These are phyloP conservation scores for Nibea coibor DNA, from an alignment of 2,113 vertebrate genomes.

Conservation along the genomic window DNA sequence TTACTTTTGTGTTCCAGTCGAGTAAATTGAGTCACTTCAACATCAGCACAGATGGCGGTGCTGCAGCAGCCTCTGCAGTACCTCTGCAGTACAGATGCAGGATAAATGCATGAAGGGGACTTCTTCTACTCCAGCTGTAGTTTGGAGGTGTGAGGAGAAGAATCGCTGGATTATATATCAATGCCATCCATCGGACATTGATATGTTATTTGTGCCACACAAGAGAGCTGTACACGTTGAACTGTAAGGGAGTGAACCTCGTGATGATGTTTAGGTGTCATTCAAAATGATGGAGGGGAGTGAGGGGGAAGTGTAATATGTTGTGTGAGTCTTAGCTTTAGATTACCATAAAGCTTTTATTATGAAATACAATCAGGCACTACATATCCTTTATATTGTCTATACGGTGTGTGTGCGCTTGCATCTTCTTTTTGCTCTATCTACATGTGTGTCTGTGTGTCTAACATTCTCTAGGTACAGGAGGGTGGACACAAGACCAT, in stretches of 20 bases:
- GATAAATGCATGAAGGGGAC: conserved; percentile 27
- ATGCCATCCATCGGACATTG: neutral
- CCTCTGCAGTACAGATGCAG: conserved; percentile 50
- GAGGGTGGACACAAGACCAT: neutral
- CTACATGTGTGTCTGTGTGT: neutral
- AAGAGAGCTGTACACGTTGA: neutral
- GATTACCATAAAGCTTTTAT: neutral
- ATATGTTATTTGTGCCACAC: conserved; percentile 28
- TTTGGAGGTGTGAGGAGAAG: conserved; percentile 4
- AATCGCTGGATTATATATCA: conserved; percentile 20
- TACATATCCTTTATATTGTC: neutral
- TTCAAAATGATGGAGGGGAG: conserved; percentile 40
- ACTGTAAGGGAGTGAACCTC: neutral
- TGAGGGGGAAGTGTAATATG: neutral
- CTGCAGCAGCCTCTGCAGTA: conserved; percentile 64
- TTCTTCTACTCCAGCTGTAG: conserved; percentile 1
- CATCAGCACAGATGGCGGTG: conserved; percentile 8
- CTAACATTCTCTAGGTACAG: neutral
- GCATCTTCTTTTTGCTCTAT: neutral
- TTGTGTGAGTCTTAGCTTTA: conserved; percentile 1
- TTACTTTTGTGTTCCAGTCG: conserved; percentile 1
- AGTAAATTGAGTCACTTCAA: conserved; percentile 16
- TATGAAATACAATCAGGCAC: neutral
- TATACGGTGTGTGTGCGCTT: neutral
- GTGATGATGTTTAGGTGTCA: conserved; percentile 22